Conservation (phyloP, 2,888 invertebrate species). For the Eupithecia subumbrata region DNA sequence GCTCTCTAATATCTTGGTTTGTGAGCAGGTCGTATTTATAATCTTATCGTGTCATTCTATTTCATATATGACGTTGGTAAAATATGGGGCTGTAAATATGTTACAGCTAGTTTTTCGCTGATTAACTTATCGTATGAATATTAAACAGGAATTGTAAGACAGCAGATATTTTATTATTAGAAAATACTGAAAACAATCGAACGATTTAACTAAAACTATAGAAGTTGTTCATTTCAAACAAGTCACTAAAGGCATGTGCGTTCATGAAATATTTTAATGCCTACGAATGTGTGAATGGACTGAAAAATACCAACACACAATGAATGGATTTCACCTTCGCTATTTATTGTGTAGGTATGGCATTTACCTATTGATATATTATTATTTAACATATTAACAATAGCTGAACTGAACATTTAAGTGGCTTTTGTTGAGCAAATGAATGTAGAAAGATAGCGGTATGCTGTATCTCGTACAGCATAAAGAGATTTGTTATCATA, state of each 20-base stretch:
- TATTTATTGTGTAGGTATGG: neutral
- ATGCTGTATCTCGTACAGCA: constrained; percentile 17
- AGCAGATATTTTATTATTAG: neutral
- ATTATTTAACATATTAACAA: constrained; percentile 7
- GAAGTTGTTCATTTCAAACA: neutral
- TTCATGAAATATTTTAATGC: constrained; percentile 2
- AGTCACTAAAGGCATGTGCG: neutral
- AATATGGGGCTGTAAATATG: constrained; percentile 42
- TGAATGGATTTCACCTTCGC: constrained; percentile 12
- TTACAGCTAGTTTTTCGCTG: constrained; percentile 16
- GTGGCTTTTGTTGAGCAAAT: constrained; percentile 11
- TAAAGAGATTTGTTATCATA: constrained; percentile 24
- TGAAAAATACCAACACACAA: constrained; percentile 4
- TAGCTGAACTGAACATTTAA: constrained; percentile 7
- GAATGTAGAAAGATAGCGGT: constrained; percentile 7
- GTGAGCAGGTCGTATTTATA: constrained; percentile 11
- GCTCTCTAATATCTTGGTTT: neutral
- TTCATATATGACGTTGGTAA: constrained; percentile 36
- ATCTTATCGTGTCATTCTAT: constrained; percentile 42
- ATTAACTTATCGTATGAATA: neutral
- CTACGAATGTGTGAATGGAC: constrained; percentile 7
- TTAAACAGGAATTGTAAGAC: neutral
- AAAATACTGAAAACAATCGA: neutral
- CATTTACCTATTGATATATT: neutral
- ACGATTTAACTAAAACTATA: neutral